Evolutionary conservation across 2,888 invertebrate genomes (phyloP), one percentile per base, ranked within the genome.

Genomic region (Agrotis ipsilon): DNA sequence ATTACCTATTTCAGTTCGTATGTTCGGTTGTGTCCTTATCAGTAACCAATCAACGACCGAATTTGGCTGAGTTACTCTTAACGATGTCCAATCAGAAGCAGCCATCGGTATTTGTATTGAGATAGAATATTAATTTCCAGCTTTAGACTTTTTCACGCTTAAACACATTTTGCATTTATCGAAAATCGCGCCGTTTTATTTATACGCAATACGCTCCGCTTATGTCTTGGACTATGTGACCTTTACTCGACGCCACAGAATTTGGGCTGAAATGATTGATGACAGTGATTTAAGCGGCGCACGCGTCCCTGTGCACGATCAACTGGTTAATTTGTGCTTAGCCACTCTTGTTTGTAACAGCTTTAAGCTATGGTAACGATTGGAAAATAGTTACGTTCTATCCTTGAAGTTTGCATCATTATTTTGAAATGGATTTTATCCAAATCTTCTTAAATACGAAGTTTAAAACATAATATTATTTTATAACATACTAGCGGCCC

Each of bases 181-280:
- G 59, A 68, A 64, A 70, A 27, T 49, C 79, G 63, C 74, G 9
- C 39, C 39, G 32, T 39, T 11, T 1, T 11, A 55, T n/a, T 54
- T 13, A 54, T n/a, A 27, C 3, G 58, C 64, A 58, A 72, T 13
- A 45, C 81, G 65, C 76, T 70, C 19, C 68, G 66, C 83, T 82
- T 52, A 57, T 79, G 21, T 11, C 62, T 80, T 71, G 43, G 21
- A 32, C 69, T 60, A 21, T 14, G 21, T 82, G 83, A 87, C 86
- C 85, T 87, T 82, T 85, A 68, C 27, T 62, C 67, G 74, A 71
- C 70, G 71, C 49, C 64, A 72, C 61, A 82, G 74, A 83, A 89
- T 89, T 87, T 82, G 84, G 89, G 86, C 85, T 87, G 78, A 24
- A 75, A 83, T 88, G 87, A 91, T 90, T 89, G 87, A 91, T 88